A percentile compares a stretch with the other conserved stretches of the same genome.
Evolutionary conservation across 2,113 vertebrate species (phyloP).

Genomic region (Andinoacara biseriatus): DNA sequence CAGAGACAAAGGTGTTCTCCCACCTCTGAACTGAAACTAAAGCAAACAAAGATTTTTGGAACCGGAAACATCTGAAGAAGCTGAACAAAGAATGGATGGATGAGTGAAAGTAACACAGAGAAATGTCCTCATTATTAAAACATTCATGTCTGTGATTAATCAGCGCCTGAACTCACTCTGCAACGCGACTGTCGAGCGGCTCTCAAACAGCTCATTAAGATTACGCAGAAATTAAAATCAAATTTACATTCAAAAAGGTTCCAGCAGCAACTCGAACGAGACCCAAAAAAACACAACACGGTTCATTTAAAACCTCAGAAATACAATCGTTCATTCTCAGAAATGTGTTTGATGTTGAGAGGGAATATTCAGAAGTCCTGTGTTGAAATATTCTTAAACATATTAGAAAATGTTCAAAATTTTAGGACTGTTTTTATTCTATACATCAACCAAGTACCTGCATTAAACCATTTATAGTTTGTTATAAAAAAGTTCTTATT

Average conservation of each 20-base stretch:
- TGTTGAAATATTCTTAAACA: no score
- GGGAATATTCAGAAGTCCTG: background rate
- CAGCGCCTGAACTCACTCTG: background rate
- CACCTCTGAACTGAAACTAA: background rate
- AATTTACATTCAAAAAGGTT: constrained; percentile 7
- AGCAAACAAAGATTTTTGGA: background rate
- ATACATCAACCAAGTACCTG: background rate
- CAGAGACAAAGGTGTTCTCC: background rate
- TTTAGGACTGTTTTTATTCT: background rate
- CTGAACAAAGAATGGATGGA: background rate
- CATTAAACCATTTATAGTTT: background rate
- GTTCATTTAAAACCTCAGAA: background rate
- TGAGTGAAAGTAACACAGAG: background rate
- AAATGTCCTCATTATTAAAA: background rate
- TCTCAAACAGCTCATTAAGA: background rate
- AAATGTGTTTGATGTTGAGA: background rate
- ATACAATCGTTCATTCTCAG: background rate
- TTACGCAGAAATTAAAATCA: background rate
- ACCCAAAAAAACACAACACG: background rate
- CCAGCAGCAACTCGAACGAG: background rate
- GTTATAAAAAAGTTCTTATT: background rate
- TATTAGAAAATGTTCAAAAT: background rate
- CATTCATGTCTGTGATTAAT: background rate
- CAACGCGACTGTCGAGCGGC: background rate
- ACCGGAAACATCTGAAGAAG: background rate